Percentiles rank a stretch among this genome's conserved stretches.
Evolutionary conservation across 2,797 vertebrate species (phyloP).

Genomic region (Philypnodon macrostomus): DNA sequence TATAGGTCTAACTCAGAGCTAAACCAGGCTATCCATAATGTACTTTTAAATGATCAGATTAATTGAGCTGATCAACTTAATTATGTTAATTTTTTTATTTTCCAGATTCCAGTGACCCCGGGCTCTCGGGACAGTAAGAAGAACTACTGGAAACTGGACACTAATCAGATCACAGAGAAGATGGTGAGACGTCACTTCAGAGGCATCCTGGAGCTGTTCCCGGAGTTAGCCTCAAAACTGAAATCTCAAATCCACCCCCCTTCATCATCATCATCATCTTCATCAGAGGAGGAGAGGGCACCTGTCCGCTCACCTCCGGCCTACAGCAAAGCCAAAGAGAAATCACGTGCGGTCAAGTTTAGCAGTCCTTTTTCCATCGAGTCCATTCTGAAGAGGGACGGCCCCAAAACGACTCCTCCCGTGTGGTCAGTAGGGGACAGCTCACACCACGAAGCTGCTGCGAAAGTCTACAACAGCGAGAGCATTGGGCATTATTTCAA

Average conservation of each 20-base stretch:
- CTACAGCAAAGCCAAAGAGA: conserved; percentile 4
- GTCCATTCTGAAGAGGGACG: conserved; percentile 64
- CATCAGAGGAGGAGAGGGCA: too few species aligned
- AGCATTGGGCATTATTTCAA: conserved; percentile 21
- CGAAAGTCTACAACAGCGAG: conserved; percentile 7
- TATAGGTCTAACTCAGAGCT: too few species aligned
- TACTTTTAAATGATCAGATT: neutral
- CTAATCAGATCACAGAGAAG: conserved; percentile 64
- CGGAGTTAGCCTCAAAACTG: conserved; percentile 49
- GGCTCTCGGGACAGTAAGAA: conserved; percentile 47
- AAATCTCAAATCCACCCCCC: conserved; percentile 8
- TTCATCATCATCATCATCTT: too few species aligned
- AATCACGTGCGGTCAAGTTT: conserved; percentile 60
- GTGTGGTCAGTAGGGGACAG: conserved; percentile 36
- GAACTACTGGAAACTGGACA: conserved; percentile 76
- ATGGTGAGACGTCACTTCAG: conserved; percentile 75
- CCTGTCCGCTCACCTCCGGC: neutral
- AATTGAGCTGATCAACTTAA: neutral
- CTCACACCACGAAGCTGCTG: conserved; percentile 11
- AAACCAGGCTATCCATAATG: too few species aligned
- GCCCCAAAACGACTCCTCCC: conserved; percentile 1
- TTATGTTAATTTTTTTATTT: neutral
- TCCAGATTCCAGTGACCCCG: conserved; percentile 62
- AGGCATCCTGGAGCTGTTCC: conserved; percentile 58
- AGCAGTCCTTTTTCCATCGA: conserved; percentile 73